phyloP scores from a whole-genome alignment of 1,140 invertebrate genomes.

The Leucophenga varia region DNA sequence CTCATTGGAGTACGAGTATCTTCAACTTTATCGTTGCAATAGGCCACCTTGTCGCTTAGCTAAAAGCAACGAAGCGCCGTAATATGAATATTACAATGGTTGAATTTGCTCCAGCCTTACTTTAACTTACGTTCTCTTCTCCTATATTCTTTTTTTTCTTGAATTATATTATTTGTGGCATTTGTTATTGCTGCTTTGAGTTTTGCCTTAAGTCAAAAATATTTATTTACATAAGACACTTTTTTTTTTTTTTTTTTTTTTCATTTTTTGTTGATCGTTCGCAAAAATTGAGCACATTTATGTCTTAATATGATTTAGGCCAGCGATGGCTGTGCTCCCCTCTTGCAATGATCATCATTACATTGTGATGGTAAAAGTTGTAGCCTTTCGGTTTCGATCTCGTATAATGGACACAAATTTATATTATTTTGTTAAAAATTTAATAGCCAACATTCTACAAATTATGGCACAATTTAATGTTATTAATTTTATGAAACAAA shows the following conservation, averaged over 20 bases:
- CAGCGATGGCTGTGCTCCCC: no score
- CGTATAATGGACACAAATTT: conserved; percentile 28
- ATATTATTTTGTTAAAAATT: conserved; percentile 24
- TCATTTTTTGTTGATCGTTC: conserved; percentile 10
- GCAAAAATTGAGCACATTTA: conserved; percentile 19
- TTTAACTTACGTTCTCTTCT: background rate
- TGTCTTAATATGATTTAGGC: conserved; percentile 33
- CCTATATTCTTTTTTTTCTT: background rate
- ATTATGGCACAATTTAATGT: conserved; percentile 22
- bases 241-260: conserved; percentile 12
- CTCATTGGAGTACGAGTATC: background rate
- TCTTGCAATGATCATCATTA: no score
- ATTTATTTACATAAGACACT: no score
- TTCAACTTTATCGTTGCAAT: background rate
- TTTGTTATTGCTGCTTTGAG: no score
- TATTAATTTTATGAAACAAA: no score
- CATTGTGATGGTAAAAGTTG: background rate
- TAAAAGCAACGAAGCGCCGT: conserved; percentile 20
- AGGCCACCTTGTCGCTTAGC: background rate
- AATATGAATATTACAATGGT: conserved; percentile 31
- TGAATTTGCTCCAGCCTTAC: conserved; percentile 14
- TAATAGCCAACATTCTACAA: conserved; percentile 15
- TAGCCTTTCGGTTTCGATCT: background rate
- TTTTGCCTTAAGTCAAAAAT: no score
- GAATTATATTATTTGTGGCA: no score